Conservation (phyloP, 1,140 invertebrate species). For the Aphelinus certus region DNA sequence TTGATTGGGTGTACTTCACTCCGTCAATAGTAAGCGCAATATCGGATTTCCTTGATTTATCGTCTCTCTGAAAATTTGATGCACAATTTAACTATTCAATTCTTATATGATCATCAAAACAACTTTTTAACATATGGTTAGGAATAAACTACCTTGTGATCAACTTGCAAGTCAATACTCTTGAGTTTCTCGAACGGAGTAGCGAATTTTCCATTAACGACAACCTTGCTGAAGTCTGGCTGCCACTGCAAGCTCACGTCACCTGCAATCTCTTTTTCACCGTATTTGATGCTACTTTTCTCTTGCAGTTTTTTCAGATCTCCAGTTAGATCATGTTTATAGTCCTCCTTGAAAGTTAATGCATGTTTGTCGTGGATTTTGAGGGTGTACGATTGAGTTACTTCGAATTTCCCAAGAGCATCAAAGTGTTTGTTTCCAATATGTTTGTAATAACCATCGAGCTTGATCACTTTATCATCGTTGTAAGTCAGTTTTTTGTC, state of each 20-base stretch:
- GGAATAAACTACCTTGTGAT: slow-evolving; percentile 63
- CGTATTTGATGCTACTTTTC: slow-evolving; percentile 46
- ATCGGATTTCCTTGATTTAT: slow-evolving; percentile 60
- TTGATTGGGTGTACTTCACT: slow-evolving; percentile 65
- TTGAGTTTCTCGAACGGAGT: slow-evolving; percentile 67
- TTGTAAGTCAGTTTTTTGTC: slow-evolving; percentile 63
- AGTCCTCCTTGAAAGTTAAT: slow-evolving; percentile 53
- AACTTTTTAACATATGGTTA: neutral
- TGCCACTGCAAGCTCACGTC: slow-evolving; percentile 42
- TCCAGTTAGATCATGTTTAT: slow-evolving; percentile 59
- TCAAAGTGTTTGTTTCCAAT: slow-evolving; percentile 36
- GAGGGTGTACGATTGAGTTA: slow-evolving; percentile 31
- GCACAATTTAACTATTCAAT: slow-evolving; percentile 3
- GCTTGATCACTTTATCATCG: slow-evolving; percentile 65
- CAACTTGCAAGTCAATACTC: slow-evolving; percentile 66
- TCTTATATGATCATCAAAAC: too few relatives aligned
- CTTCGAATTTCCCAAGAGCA: slow-evolving; percentile 30
- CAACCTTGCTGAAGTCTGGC: slow-evolving; percentile 42
- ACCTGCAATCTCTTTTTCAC: slow-evolving; percentile 45
- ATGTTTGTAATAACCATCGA: slow-evolving; percentile 46
- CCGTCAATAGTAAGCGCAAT: slow-evolving; percentile 62
- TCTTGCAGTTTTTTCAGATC: slow-evolving; percentile 52
- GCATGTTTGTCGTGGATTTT: slow-evolving; percentile 43
- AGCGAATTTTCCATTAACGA: slow-evolving; percentile 44
- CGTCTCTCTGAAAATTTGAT: slow-evolving; percentile 54